Evolutionary conservation across 64 coral and sea anemone genomes (phyloP).

Genomic region (Platygyra sinensis): DNA sequence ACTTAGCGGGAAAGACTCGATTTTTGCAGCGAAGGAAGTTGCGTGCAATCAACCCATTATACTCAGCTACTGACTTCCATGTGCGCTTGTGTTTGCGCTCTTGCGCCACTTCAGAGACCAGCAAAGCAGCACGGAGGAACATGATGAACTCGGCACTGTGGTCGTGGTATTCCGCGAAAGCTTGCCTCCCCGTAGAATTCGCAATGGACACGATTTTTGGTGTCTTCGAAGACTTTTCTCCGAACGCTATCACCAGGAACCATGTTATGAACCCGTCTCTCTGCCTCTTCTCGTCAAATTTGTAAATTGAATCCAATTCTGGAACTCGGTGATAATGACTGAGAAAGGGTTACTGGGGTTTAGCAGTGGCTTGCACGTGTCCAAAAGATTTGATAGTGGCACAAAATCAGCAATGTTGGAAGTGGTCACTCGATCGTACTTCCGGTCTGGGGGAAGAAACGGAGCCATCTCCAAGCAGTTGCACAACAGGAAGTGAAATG

Average conservation of each 20-base stretch:
- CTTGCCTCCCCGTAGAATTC: neutral
- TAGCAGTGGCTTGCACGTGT: constrained; percentile 3
- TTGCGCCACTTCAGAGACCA: neutral
- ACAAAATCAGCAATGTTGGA: constrained; percentile 57
- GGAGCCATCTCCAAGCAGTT: constrained; percentile 30
- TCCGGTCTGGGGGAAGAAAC: constrained; percentile 6
- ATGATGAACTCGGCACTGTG: constrained; percentile 17
- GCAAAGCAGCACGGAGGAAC: constrained; percentile 5
- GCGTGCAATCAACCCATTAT: constrained; percentile 26
- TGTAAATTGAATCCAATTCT: constrained; percentile 23
- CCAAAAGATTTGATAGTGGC: neutral
- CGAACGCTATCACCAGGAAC: constrained; percentile 23
- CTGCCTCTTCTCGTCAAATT: neutral
- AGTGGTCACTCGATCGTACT: constrained; percentile 40
- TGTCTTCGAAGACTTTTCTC: constrained; percentile 36
- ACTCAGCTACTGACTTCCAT: constrained; percentile 25
- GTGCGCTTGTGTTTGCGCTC: constrained; percentile 5
- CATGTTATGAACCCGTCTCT: neutral
- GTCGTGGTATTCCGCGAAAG: constrained; percentile 31
- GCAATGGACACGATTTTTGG: neutral
- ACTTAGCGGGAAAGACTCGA: constrained; percentile 26
- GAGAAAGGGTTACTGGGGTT: constrained; percentile 33
- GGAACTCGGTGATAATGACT: constrained; percentile 43
- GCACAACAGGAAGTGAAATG: constrained; percentile 48
- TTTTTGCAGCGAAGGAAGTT: constrained; percentile 31